These are phyloP conservation scores for Drosophila pseudoobscura DNA, from an alignment of 1,140 invertebrate genomes.

Conservation along the genomic window DNA sequence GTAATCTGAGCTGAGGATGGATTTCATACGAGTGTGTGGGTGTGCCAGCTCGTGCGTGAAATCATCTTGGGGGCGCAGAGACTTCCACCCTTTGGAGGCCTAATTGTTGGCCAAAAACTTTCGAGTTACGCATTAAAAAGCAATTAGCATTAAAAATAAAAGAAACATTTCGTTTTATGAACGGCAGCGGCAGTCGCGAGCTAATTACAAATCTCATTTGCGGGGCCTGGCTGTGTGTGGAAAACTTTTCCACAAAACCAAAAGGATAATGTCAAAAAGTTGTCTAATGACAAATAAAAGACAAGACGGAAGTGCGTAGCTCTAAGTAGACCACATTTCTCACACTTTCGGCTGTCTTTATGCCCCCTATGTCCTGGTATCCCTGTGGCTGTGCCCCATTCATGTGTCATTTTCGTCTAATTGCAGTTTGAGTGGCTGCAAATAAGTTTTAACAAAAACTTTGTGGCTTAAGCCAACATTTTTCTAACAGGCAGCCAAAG, in stretches of 20 bases:
- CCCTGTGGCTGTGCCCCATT: no score
- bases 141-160: slow-evolving; percentile 72
- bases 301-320: slow-evolving; percentile 25
- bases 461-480: background rate
- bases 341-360: background rate
- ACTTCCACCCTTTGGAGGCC: slow-evolving; percentile 19
- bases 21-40: slow-evolving; percentile 31
- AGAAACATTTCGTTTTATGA: slow-evolving; percentile 27
- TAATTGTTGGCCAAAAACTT: slow-evolving; percentile 60
- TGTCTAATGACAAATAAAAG: slow-evolving; percentile 70
- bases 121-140: slow-evolving; percentile 60
- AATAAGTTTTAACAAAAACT: slow-evolving; percentile 23
- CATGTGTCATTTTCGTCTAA: slow-evolving; percentile 43
- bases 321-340: slow-evolving; percentile 17
- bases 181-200: slow-evolving; percentile 25
- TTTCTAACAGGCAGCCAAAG: background rate
- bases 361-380: no score
- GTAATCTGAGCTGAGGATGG: slow-evolving; percentile 53
- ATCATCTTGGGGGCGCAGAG: slow-evolving; percentile 48
- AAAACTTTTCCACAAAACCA: slow-evolving; percentile 51
- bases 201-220: slow-evolving; percentile 69
- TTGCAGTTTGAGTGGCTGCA: slow-evolving; percentile 58
- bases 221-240: slow-evolving; percentile 10
- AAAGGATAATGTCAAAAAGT: slow-evolving; percentile 66
- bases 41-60: slow-evolving; percentile 53